phyloP scores from a whole-genome alignment of 2,113 vertebrate species.

The Grammomys surdaster region DNA sequence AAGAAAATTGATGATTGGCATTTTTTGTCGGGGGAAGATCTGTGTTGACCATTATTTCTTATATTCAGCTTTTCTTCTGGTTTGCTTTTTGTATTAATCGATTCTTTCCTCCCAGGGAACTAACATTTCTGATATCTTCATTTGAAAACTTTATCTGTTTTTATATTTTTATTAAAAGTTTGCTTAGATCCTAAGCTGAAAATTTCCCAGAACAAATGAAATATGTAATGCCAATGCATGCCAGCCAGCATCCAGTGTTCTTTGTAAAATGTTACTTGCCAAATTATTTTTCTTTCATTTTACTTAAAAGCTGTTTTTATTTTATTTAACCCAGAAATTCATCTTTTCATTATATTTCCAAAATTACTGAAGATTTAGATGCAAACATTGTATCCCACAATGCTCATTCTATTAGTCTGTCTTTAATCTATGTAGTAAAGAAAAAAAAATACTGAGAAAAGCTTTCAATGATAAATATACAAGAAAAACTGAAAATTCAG shows the following conservation, averaged over 20 bases:
- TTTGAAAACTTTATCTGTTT: neutral
- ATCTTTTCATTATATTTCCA: neutral
- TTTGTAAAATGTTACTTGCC: neutral
- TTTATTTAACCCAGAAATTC: neutral
- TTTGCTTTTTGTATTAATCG: neutral
- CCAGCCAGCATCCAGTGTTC: neutral
- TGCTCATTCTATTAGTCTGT: neutral
- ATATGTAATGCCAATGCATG: neutral
- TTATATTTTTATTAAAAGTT: neutral
- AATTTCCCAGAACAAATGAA: neutral
- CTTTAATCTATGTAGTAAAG: neutral
- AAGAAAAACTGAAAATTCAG: neutral
- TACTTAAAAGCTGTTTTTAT: neutral
- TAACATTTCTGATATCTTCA: neutral
- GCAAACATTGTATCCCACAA: neutral
- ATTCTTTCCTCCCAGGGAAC: neutral
- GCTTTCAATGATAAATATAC: neutral
- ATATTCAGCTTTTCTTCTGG: neutral
- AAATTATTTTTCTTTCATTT: neutral
- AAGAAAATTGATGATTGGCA: neutral
- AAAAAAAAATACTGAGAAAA: neutral
- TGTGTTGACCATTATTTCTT: neutral
- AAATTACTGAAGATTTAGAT: neutral
- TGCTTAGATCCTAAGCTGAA: neutral
- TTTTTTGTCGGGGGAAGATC: neutral